phyloP scores from a whole-genome alignment of 2,888 invertebrate genomes.

The Thelaira solivaga region DNA sequence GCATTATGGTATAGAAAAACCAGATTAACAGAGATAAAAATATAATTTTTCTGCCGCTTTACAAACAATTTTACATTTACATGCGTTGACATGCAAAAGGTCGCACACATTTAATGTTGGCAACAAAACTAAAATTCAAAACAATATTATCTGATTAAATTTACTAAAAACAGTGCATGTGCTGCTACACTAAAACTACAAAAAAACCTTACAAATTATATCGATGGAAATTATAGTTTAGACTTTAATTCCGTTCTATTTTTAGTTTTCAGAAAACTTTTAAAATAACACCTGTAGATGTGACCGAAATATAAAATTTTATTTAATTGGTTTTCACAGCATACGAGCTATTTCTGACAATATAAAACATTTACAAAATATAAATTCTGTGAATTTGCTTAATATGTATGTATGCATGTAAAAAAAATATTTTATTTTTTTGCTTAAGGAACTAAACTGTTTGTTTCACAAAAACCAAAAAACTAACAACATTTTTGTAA shows the following conservation, averaged over 20 bases:
- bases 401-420: too few species aligned
- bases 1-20: constrained; percentile 13
- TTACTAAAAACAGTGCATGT: constrained; percentile 24
- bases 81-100: constrained; percentile 57
- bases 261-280: constrained; percentile 12
- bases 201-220: constrained; percentile 24
- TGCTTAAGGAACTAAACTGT: too few species aligned
- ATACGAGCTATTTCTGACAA: neutral
- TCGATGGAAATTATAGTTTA: constrained; percentile 17
- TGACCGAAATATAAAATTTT: constrained; percentile 43
- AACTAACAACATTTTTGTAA: too few species aligned
- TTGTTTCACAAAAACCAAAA: too few species aligned
- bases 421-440: too few species aligned
- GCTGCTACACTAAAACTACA: neutral
- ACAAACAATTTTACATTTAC: constrained; percentile 48
- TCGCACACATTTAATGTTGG: neutral
- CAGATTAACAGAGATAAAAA: constrained; percentile 43
- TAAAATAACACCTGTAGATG: constrained; percentile 30
- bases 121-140: neutral
- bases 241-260: neutral
- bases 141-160: constrained; percentile 28
- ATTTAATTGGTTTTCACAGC: constrained; percentile 17
- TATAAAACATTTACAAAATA: neutral
- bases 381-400: neutral
- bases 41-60: neutral